Evolutionary conservation across 1,140 invertebrate species (phyloP).

Genomic region (Zophobas atratus): DNA sequence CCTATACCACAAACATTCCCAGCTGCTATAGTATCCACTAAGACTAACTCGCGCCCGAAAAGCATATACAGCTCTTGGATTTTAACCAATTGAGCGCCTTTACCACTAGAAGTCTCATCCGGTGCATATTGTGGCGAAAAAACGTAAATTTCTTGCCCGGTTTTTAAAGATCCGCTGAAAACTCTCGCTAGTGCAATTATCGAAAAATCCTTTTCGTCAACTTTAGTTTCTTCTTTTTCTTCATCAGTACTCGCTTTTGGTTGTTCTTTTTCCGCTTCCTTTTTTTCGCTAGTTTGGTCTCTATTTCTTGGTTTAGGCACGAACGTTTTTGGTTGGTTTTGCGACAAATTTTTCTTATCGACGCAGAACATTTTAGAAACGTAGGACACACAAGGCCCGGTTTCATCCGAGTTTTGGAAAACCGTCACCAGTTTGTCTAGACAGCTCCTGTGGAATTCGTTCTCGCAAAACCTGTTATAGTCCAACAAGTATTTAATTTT

Average conservation of each 20-base stretch:
- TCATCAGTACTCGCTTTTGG: constrained; percentile 51
- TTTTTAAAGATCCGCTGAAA: constrained; percentile 89
- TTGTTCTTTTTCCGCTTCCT: background rate
- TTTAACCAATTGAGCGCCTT: constrained; percentile 71
- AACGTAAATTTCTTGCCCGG: constrained; percentile 87
- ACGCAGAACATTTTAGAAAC: constrained; percentile 96
- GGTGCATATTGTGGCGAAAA: constrained; percentile 81
- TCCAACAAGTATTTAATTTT: constrained; percentile 75
- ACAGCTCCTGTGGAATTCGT: constrained; percentile 56
- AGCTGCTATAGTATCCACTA: constrained; percentile 84
- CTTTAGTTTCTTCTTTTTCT: constrained; percentile 60
- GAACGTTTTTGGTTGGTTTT: constrained; percentile 60
- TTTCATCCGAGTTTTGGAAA: constrained; percentile 75
- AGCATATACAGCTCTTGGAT: constrained; percentile 88
- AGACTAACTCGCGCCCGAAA: constrained; percentile 94
- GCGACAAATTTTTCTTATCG: constrained; percentile 75
- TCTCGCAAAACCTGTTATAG: constrained; percentile 61
- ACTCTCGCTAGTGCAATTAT: constrained; percentile 96
- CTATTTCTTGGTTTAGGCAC: constrained; percentile 54
- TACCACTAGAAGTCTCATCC: constrained; percentile 61
- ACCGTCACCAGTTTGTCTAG: constrained; percentile 56
- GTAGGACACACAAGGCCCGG: constrained; percentile 88
- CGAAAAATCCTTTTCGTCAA: constrained; percentile 66
- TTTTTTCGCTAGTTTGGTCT: background rate
- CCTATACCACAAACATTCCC: constrained; percentile 94